These are phyloP conservation scores for Leptinotarsa undecemlineata DNA, from an alignment of 1,140 invertebrate genomes.

Conservation along the genomic window DNA sequence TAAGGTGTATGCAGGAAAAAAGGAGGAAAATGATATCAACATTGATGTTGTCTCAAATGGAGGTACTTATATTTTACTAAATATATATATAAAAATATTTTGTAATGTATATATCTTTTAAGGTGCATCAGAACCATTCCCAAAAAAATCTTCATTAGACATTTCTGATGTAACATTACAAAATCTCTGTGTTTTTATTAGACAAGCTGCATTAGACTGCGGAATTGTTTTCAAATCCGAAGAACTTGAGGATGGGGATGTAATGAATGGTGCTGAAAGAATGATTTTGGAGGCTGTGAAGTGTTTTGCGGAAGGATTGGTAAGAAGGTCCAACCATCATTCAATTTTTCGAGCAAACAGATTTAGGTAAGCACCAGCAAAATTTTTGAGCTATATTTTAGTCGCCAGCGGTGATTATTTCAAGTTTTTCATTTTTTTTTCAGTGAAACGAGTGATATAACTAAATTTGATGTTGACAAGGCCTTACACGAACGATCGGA, in stretches of 20 bases:
- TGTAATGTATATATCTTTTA: neutral
- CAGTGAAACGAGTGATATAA: constrained; percentile 33
- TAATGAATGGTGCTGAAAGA: constrained; percentile 44
- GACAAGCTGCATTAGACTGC: constrained; percentile 44
- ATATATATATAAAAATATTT: neutral
- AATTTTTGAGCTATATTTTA: neutral
- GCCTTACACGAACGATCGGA: constrained; percentile 37
- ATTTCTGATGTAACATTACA: constrained; percentile 36
- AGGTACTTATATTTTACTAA: neutral
- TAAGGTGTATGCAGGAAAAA: neutral
- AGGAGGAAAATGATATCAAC: constrained; percentile 8
- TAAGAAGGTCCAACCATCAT: constrained; percentile 42
- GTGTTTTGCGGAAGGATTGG: constrained; percentile 48
- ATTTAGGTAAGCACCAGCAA: neutral
- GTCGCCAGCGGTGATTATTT: too few species aligned
- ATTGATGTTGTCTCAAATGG: constrained; percentile 13
- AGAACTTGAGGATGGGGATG: constrained; percentile 41
- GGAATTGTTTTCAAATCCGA: constrained; percentile 47
- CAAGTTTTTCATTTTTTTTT: constrained; percentile 19
- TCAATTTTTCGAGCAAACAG: constrained; percentile 28
- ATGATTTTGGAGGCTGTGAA: constrained; percentile 46
- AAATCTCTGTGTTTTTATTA: constrained; percentile 41
- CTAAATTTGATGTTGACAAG: constrained; percentile 27
- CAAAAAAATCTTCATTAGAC: constrained; percentile 21
- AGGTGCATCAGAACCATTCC: neutral